phyloP scores from a whole-genome alignment of 2,888 invertebrate genomes.

The Chironomus riparius region DNA sequence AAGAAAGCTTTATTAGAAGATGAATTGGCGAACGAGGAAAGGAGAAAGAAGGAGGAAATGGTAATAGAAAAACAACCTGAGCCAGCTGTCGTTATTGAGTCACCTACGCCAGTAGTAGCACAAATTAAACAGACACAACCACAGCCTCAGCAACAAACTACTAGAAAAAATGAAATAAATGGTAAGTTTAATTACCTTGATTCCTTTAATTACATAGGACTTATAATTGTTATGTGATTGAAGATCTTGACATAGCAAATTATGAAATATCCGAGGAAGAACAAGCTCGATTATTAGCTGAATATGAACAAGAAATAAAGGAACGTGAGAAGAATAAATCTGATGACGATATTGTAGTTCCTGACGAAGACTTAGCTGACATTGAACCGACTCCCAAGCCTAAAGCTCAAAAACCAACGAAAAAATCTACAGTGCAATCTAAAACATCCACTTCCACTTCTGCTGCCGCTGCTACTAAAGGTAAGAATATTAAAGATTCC shows the following conservation, averaged over 20 bases:
- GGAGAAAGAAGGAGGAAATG: conserved; percentile 41
- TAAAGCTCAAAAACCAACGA: conserved; percentile 25
- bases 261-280: conserved; percentile 62
- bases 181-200: background rate
- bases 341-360: background rate
- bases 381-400: conserved; percentile 29
- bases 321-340: conserved; percentile 30
- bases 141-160: conserved; percentile 28
- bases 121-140: conserved; percentile 30
- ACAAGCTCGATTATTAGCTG: conserved; percentile 55
- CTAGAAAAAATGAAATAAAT: background rate
- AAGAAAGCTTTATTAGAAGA: conserved; percentile 69
- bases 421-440: background rate
- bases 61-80: conserved; percentile 34
- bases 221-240: conserved; percentile 28
- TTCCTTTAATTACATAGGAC: background rate
- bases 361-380: conserved; percentile 14
- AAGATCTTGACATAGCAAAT: conserved; percentile 48
- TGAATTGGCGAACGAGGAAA: conserved; percentile 59
- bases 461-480: conserved; percentile 31
- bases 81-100: background rate
- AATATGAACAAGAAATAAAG: conserved; percentile 56
- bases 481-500: conserved; percentile 31
- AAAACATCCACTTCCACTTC: conserved; percentile 31
- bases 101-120: background rate